Evolutionary conservation across 2,797 vertebrate genomes (phyloP), one percentile per base, ranked within the genome.

Genomic region (Centropyge bicolor): DNA sequence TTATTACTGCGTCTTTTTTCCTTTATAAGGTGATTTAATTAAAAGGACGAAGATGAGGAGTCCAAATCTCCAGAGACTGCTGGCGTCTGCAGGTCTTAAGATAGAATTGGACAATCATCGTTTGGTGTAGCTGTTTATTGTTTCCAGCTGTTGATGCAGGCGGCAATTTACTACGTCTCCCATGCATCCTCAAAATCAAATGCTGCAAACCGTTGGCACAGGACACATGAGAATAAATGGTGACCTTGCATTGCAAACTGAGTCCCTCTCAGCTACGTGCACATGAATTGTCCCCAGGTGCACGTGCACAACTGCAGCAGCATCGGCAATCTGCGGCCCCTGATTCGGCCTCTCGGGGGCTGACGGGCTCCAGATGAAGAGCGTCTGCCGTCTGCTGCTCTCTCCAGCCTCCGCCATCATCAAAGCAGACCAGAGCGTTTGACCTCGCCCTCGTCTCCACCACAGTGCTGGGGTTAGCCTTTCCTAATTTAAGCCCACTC

Each of bases 401-500:
- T 71, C 82, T 83, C 72, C 64, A 74, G 38, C 80, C 84, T 86
- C 76, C 78, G 63, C 70, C 83, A 66, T 80, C 90, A 93, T 95
- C 94, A 95, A 94, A 95, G 93, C 83, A 79, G 80, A 82, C 87
- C 69, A 67, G 62, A 90, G 80, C 74, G 74, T 90, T 77, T 92
- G 92, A 94, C 94, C 93, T 93, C 90, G 80, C 90, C 94, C 92
- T 90, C 68, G 65, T 87, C 92, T 78, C 69, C 57, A 76, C 93
- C 91, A 78, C 88, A 90, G 45, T 78, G 92, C 85, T 93, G 82
- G 90, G 94, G 91, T 93, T 92, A 84, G 89, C 87, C 72, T 76
- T 90, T 94, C 91, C 91, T 88, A 92, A 94, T 95, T 94, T 95
- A 94, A 93, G 85, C 90, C 82, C 75, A 40, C 87, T 82, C 82